phyloP scores from a whole-genome alignment of 2,888 invertebrate species.

The Melanchra persicariae region DNA sequence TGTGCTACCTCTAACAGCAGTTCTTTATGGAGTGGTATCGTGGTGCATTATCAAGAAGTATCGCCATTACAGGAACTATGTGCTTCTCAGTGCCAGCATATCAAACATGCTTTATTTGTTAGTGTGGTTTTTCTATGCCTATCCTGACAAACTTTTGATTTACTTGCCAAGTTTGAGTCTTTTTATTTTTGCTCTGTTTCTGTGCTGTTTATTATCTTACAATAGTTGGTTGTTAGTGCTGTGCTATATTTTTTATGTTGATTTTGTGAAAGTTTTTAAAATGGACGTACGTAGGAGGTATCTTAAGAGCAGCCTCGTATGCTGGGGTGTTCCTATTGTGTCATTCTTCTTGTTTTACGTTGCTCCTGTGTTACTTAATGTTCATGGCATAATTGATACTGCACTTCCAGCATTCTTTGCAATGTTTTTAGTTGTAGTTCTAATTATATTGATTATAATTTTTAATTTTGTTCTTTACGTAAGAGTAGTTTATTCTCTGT shows the following conservation, averaged over 20 bases:
- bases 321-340: constrained; percentile 2
- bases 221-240: constrained; percentile 20
- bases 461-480: constrained; percentile 16
- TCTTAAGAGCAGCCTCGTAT: background rate
- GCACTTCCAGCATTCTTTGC: background rate
- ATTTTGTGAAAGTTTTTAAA: constrained; percentile 19
- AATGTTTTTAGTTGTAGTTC: constrained; percentile 3
- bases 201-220: background rate
- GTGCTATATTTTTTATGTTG: constrained; percentile 6
- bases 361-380: constrained; percentile 2
- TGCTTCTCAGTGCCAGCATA: constrained; percentile 2
- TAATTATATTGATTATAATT: background rate
- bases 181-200: background rate
- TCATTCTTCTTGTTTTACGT: background rate
- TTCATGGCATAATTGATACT: background rate
- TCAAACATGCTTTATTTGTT: constrained; percentile 6
- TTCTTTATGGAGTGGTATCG: constrained; percentile 6
- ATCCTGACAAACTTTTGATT: background rate
- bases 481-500: constrained; percentile 16
- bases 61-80: constrained; percentile 14
- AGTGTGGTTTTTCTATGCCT: constrained; percentile 4
- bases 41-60: constrained; percentile 18
- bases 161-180: background rate
- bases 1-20: background rate
- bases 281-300: background rate